Evolutionary conservation across 2,888 invertebrate species (phyloP), one percentile per base, ranked within the genome.

Genomic region (Dasysyrphus tricinctus): DNA sequence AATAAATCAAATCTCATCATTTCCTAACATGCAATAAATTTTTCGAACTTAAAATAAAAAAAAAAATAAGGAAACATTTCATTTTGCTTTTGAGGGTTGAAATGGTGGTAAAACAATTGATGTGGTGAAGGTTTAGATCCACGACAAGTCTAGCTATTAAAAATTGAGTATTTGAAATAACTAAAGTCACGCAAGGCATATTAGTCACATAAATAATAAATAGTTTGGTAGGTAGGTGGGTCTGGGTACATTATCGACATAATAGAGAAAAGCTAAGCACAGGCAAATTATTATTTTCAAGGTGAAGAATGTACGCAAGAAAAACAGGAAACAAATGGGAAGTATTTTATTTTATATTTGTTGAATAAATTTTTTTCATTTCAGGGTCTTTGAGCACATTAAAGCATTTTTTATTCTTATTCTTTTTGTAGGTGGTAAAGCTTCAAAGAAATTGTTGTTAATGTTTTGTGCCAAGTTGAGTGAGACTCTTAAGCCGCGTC

Each of bases 121-220:
- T 16, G 59, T 37, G 39, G 5, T 67, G 67, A 67, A 67, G 67
- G 67, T 51, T 51, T 37, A 37, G 37, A 67, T 37, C 6, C 32
- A 34, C 65, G 65, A 65, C 65, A 49, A 67, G 49, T 67, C 32
- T 49, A 34, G 34, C 24, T 19, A 19, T 11, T 19, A 59, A 39
- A 37, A 67, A 19, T 14, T n/a, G n/a, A n/a, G 34, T 49, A 54
- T 49, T 49, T 67, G 4, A 51, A 37, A 19, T 51, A 19, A n/a
- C 34, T 49, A 1, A 19, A 67, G 67, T 51, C 67, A 67, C 67
- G 67, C 67, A 67, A 51, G 34, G 6, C 29, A 51, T 37, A 37
- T 67, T 67, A 67, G 49, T 67, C 32, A 49, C 44, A 51, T 34
- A 51, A 67, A 67, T 42, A 49, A 67, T 49, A 49, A 49, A 63